These are phyloP conservation scores for Thalassophryne amazonica DNA, from an alignment of 2,797 vertebrate genomes.

Conservation along the genomic window DNA sequence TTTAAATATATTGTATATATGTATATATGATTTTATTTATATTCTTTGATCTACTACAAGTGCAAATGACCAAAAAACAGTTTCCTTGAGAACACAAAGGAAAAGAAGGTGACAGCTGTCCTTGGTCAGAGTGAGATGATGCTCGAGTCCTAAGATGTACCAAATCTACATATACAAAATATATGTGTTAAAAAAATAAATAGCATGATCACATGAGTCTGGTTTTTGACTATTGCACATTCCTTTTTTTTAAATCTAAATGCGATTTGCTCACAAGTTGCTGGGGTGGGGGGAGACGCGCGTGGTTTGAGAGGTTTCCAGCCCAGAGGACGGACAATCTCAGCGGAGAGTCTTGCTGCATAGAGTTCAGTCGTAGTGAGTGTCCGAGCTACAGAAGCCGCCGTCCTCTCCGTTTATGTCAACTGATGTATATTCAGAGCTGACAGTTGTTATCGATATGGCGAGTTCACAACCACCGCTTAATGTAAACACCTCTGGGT, in stretches of 20 bases:
- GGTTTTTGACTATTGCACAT: conserved; percentile 76
- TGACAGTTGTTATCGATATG: conserved; percentile 20
- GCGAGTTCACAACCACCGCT: conserved; percentile 17
- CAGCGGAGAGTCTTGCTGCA: conserved; percentile 70
- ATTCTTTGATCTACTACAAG: conserved; percentile 74
- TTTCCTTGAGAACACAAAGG: conserved; percentile 54
- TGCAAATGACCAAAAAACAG: conserved; percentile 77
- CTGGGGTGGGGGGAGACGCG: conserved; percentile 39
- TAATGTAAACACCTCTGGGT: conserved; percentile 4
- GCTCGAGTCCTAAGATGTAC: conserved; percentile 57
- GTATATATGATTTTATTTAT: conserved; percentile 51
- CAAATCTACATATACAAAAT: conserved; percentile 78
- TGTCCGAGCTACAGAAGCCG: conserved; percentile 50
- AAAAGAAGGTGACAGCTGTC: conserved; percentile 63
- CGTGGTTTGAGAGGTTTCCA: conserved; percentile 56
- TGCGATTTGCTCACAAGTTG: conserved; percentile 45
- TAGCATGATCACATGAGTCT: conserved; percentile 75
- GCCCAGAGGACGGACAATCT: conserved; percentile 65
- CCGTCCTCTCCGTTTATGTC: conserved; percentile 27
- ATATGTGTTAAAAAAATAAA: conserved; percentile 84
- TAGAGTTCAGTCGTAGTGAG: conserved; percentile 65
- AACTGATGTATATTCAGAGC: neutral
- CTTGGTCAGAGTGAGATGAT: conserved; percentile 69
- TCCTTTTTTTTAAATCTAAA: conserved; percentile 48
- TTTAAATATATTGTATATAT: conserved; percentile 48